Conservation (phyloP, 2,113 vertebrate genomes). For the Rutilus rutilus region DNA sequence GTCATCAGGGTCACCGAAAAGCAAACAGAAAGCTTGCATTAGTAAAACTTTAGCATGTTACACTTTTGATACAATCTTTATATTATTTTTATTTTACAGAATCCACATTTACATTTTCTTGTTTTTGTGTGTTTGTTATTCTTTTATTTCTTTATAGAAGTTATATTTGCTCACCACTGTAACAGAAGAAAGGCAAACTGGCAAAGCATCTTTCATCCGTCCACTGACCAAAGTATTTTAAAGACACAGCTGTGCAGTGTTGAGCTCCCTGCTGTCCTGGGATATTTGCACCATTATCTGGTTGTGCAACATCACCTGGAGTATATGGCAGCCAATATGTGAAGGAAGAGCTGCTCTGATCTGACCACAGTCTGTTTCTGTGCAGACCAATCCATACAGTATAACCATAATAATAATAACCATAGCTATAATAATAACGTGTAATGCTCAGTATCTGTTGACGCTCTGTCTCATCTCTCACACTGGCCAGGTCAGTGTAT, state of each 20-base stretch:
- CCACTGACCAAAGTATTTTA: constrained; percentile 27
- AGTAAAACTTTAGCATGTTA: background rate
- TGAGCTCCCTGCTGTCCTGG: background rate
- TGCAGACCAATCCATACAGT: constrained; percentile 58
- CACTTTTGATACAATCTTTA: background rate
- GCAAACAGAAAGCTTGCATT: background rate
- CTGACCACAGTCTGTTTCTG: constrained; percentile 58
- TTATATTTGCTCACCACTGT: constrained; percentile 30
- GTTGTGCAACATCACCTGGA: background rate
- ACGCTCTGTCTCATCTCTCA: background rate
- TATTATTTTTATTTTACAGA: background rate
- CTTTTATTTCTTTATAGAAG: background rate
- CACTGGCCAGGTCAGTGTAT: constrained; percentile 39
- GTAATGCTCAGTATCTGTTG: background rate
- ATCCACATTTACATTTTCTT: background rate
- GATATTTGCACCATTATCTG: constrained; percentile 36
- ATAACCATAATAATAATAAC: background rate
- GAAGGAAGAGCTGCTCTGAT: constrained; percentile 12
- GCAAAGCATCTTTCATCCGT: constrained; percentile 33
- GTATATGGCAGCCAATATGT: constrained; percentile 45
- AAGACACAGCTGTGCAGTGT: constrained; percentile 30
- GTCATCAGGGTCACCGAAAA: background rate
- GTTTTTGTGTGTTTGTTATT: background rate
- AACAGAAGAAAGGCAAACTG: constrained; percentile 40
- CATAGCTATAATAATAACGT: background rate